Evolutionary conservation across 1,140 invertebrate genomes (phyloP).

Genomic region (Philopotamus ludificatus): DNA sequence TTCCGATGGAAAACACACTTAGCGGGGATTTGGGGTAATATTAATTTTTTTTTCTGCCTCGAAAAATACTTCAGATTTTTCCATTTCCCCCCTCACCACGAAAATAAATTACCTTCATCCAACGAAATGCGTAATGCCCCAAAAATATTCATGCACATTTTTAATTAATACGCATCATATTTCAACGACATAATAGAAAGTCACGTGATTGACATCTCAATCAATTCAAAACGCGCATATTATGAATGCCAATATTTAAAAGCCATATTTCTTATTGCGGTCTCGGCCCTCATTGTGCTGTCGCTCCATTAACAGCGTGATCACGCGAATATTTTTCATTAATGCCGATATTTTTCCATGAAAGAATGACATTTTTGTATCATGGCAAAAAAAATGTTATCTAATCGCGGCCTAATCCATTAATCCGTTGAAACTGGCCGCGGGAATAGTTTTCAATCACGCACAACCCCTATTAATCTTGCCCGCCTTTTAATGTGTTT

Average conservation of each 20-base stretch:
- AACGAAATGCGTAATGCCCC: no score
- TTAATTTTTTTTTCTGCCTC: conserved; percentile 2
- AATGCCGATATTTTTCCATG: not conserved
- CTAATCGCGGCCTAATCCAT: conserved; percentile 7
- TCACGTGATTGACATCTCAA: no score
- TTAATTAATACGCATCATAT: no score
- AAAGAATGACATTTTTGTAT: not conserved
- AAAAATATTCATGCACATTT: no score
- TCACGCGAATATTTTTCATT: conserved; percentile 5
- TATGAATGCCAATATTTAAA: no score
- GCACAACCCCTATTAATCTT: conserved; percentile 33
- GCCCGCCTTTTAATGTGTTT: conserved; percentile 35
- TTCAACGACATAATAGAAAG: no score
- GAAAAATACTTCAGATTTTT: not conserved
- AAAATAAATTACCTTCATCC: no score
- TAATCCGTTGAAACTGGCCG: conserved; percentile 12
- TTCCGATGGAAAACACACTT: no score
- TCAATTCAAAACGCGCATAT: no score
- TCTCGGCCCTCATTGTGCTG: not conserved
- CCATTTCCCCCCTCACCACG: no score
- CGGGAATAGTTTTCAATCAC: conserved; percentile 27
- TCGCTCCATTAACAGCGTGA: not conserved
- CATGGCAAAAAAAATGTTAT: not conserved
- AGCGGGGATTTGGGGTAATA: not conserved
- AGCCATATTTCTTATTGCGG: not conserved